Evolutionary conservation across 2,797 vertebrate species (phyloP).

Genomic region (Xiphorhynchus erythropygius): DNA sequence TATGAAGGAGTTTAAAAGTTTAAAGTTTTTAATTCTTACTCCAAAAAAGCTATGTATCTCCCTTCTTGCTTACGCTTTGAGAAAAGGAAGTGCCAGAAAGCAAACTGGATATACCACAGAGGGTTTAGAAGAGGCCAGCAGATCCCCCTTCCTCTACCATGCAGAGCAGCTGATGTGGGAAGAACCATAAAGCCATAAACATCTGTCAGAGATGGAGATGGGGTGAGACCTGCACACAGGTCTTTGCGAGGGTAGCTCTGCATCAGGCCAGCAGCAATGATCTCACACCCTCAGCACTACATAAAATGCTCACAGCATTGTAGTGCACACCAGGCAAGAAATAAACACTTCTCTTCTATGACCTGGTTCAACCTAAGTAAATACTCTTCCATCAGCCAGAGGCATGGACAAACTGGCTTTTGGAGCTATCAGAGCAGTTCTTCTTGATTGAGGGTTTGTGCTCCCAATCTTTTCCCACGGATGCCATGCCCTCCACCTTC

Average conservation of each 20-base stretch:
- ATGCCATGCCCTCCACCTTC: neutral
- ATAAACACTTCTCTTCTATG: neutral
- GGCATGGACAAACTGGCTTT: neutral
- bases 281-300: accelerated
- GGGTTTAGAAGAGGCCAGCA: neutral
- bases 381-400: neutral
- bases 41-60: neutral
- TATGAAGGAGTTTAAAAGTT: neutral
- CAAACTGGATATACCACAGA: neutral
- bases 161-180: accelerated
- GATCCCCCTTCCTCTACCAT: neutral
- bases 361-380: neutral
- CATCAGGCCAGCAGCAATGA: accelerated
- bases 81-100: neutral
- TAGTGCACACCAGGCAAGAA: neutral
- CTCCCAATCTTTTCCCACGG: neutral
- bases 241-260: neutral
- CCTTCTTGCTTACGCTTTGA: neutral
- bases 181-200: neutral
- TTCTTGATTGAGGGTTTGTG: neutral
- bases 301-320: accelerated
- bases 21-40: neutral
- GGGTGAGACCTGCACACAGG: accelerated
- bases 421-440: neutral
- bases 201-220: accelerated